Evolutionary conservation across 2,113 vertebrate genomes (phyloP).

Genomic region (Cyanoderma ruficeps): DNA sequence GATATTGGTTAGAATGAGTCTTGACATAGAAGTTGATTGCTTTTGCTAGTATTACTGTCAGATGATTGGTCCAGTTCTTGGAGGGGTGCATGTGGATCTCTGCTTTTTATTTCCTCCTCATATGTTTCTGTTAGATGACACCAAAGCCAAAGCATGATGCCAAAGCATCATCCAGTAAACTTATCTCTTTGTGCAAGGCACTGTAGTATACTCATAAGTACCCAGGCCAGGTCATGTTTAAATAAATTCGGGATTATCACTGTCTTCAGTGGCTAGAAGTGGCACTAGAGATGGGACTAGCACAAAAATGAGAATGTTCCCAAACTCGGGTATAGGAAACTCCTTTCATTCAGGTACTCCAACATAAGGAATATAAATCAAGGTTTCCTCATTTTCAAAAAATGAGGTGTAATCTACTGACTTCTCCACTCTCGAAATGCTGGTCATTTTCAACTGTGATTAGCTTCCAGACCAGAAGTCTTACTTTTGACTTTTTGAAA

Average conservation of each 20-base stretch:
- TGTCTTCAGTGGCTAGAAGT: not conserved
- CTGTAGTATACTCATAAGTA: not conserved
- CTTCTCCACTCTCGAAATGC: not conserved
- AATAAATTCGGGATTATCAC: not conserved
- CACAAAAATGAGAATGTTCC: not conserved
- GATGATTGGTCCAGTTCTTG: not conserved
- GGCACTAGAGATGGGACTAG: not conserved
- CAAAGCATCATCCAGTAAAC: not conserved
- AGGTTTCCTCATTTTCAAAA: not conserved
- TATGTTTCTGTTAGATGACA: not conserved
- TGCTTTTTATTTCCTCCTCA: not conserved
- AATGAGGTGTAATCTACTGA: not conserved
- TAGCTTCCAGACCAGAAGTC: not conserved
- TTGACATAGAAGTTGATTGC: not conserved
- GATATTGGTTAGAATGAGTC: not conserved
- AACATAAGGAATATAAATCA: not conserved
- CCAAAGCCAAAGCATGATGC: not conserved
- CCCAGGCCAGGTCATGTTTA: not conserved
- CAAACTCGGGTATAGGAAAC: not conserved
- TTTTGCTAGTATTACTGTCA: not conserved
- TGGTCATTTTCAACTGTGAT: not conserved
- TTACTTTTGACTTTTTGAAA: not conserved
- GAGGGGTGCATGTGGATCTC: not conserved
- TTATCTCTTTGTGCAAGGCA: not conserved
- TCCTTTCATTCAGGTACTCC: not conserved